Evolutionary conservation across 1,140 invertebrate genomes (phyloP), one percentile per base, ranked within the genome.

Genomic region (Magallana ariakensis): DNA sequence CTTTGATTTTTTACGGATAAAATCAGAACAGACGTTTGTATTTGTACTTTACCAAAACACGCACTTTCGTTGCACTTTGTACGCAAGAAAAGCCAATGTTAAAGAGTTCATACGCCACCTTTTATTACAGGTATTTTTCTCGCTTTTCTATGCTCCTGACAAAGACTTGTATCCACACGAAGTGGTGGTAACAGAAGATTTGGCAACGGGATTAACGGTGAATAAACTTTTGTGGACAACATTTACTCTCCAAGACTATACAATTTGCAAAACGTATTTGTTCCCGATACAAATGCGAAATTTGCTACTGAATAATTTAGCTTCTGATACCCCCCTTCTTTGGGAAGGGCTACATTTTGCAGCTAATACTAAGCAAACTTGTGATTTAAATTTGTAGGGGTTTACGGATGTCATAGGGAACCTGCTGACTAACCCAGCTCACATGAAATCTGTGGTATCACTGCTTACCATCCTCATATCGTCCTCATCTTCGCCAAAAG

Each of bases 391-490:
- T 55, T 90, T 90, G 11, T 66, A 94, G 94, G 90, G 91, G 46
- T 91, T 94, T 56, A 92, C 93, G 85, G 93, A 94, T 84, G 89
- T 91, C 10, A 86, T 91, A n/a, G 92, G 93, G 0, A 87, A 91
- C 22, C 84, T 92, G 80, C 85, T 94, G 57, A 91, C 87, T 9
- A 90, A 89, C 66, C 92, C 94, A 1, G 62, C 85, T 55, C 93
- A 94, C 54, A 91, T 94, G 90, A 94, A 94, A 87, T 90, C 90
- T 81, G 88, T 94, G 16, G 93, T 94, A 7, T 90, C 92, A 9
- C 91, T 90, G 62, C 85, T 94, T 0, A 94, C 93, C 10, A 90
- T 93, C 22, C 89, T 94, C 10, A 90, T 94, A 13, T 93, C 93
- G 3, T 87, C 88, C 3, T 93, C 93, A 57, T 91, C 85, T 70